Conservation (phyloP, 2,113 vertebrate species). For the Albula goreensis region DNA sequence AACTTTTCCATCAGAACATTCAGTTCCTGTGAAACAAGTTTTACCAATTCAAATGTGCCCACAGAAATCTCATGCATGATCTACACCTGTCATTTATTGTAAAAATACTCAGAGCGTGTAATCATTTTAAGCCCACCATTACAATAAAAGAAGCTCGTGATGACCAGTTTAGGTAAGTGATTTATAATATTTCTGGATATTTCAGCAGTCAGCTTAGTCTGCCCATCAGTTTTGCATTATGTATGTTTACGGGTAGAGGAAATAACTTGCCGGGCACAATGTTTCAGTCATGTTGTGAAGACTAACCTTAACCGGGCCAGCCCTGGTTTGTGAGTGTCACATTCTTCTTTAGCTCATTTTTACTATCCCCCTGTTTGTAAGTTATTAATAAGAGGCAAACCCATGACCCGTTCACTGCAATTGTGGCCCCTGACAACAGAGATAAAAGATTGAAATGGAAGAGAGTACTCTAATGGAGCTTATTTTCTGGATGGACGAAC, state of each 20-base stretch:
- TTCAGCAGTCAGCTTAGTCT: neutral
- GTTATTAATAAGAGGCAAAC: constrained; percentile 9
- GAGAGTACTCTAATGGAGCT: constrained; percentile 60
- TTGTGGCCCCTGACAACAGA: constrained; percentile 9
- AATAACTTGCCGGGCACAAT: constrained; percentile 5
- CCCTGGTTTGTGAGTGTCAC: neutral
- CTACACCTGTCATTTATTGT: neutral
- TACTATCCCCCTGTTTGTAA: neutral
- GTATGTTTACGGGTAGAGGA: neutral
- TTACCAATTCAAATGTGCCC: neutral
- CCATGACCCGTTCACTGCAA: neutral
- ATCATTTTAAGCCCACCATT: neutral
- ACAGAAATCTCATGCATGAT: neutral
- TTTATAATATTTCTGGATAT: neutral
- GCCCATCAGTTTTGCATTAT: neutral
- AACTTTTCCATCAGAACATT: neutral
- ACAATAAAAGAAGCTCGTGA: neutral
- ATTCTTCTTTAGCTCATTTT: neutral
- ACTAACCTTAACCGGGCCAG: constrained; percentile 2
- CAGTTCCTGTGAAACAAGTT: no score
- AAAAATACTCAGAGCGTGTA: neutral
- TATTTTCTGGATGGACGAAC: constrained; percentile 74
- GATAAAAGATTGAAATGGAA: constrained; percentile 56
- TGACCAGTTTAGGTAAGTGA: neutral
- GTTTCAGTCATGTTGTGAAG: neutral